Evolutionary conservation across 2,113 vertebrate species (phyloP).

Genomic region (Galbula dea): DNA sequence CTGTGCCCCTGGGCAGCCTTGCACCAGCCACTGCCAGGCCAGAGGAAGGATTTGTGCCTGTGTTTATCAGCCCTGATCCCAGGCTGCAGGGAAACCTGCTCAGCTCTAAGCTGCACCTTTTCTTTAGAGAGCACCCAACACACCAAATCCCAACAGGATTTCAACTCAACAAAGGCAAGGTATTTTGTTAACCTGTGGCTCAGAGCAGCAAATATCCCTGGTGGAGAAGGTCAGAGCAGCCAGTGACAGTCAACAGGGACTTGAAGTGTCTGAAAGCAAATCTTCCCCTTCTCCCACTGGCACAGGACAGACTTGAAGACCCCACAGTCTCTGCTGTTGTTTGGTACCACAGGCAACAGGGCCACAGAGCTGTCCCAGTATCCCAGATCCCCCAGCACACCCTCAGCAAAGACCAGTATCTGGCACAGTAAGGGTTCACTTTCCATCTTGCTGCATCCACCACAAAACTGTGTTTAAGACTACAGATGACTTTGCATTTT

Average conservation of each 20-base stretch:
- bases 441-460: neutral
- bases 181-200: neutral
- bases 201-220: neutral
- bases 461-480: neutral
- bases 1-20: fast-evolving
- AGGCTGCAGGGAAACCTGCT: neutral
- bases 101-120: neutral
- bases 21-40: fast-evolving
- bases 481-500: neutral
- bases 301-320: neutral
- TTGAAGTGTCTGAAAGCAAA: neutral
- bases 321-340: fast-evolving
- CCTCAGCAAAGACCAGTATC: neutral
- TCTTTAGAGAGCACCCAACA: neutral
- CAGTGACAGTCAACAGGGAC: neutral
- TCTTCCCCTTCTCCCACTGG: neutral
- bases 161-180: neutral
- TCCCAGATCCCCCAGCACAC: neutral
- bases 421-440: fast-evolving
- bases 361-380: neutral
- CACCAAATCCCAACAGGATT: neutral
- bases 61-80: neutral
- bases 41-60: neutral
- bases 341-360: neutral
- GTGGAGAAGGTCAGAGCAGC: neutral